Evolutionary conservation across 2,113 vertebrate genomes (phyloP).

Genomic region (Heptranchias perlo): DNA sequence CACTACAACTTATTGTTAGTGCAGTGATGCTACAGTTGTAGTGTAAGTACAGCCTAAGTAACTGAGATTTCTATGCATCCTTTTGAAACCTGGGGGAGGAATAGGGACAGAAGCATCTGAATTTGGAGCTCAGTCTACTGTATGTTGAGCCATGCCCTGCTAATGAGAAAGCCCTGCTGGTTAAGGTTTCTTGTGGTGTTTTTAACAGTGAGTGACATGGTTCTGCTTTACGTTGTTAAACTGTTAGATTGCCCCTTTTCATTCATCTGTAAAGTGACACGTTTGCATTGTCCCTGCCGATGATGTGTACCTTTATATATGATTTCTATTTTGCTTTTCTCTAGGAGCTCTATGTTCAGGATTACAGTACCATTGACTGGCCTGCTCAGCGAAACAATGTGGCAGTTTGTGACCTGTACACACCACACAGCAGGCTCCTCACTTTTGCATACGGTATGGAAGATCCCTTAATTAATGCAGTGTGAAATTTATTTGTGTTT

Average conservation of each 20-base stretch:
- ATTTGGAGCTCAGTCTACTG: not conserved
- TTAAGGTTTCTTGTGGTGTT: not conserved
- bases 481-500: not conserved
- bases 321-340: slow-evolving; percentile 23
- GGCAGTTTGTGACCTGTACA: slow-evolving; percentile 76
- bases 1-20: not conserved
- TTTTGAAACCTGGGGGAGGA: not conserved
- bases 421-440: slow-evolving; percentile 79
- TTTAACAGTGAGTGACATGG: not conserved
- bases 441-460: slow-evolving; percentile 62
- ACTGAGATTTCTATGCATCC: not conserved
- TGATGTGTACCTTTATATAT: not conserved
- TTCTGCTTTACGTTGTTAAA: not conserved
- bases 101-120: not conserved
- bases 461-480: not conserved
- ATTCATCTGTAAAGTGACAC: too few relatives aligned
- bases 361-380: slow-evolving; percentile 82
- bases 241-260: not conserved
- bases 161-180: not conserved
- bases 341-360: slow-evolving; percentile 88
- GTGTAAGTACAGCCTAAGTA: not conserved
- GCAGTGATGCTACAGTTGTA: not conserved
- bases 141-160: not conserved
- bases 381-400: slow-evolving; percentile 78
- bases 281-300: not conserved